Percentiles rank a stretch among this genome's conserved stretches.
Conservation (phyloP, 2,113 vertebrate genomes). For the Dermatemys mawii region DNA sequence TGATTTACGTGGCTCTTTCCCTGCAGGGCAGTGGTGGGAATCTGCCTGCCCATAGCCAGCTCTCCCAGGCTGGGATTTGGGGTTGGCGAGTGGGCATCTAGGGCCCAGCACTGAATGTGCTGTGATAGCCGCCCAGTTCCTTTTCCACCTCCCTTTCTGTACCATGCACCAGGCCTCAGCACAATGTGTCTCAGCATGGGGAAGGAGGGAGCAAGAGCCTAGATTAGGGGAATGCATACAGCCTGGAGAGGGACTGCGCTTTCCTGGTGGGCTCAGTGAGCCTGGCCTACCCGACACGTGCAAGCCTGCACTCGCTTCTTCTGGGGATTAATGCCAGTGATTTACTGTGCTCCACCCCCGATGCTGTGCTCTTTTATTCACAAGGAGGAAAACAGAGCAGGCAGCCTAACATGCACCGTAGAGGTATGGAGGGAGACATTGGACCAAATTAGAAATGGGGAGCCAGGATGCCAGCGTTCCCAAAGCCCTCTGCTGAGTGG, state of each 20-base stretch:
- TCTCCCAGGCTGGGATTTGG: neutral
- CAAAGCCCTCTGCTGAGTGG: neutral
- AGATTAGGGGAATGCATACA: neutral
- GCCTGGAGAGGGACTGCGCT: neutral
- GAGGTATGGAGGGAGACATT: neutral
- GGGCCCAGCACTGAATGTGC: too few species aligned
- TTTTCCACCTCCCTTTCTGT: neutral
- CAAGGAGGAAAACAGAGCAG: neutral
- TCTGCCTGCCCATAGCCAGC: neutral
- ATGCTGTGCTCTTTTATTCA: neutral
- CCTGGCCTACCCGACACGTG: neutral
- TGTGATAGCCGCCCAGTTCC: neutral
- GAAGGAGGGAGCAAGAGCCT: neutral
- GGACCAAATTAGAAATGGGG: neutral
- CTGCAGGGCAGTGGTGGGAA: neutral
- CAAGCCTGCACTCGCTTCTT: too few species aligned
- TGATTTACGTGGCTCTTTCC: neutral
- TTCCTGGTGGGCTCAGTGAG: neutral
- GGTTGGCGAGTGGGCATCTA: fast-evolving
- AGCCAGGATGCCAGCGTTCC: neutral
- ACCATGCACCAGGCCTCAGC: neutral
- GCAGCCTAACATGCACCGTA: neutral
- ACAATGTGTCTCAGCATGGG: neutral
- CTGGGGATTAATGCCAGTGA: neutral
- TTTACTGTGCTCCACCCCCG: neutral